Conservation (phyloP, 1,140 invertebrate species). For the Aphidius ervi region DNA sequence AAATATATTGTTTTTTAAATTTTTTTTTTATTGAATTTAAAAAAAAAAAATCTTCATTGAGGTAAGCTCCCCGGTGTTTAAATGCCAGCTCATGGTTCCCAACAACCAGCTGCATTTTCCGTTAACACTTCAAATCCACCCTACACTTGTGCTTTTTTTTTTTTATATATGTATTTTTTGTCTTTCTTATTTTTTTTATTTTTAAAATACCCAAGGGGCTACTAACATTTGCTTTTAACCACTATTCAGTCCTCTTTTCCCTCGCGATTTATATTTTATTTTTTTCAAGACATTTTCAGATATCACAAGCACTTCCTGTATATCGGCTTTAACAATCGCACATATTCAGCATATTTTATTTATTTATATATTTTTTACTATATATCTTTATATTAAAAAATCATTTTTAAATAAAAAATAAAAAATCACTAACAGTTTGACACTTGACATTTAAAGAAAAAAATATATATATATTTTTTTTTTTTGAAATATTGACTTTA, state of each 20-base stretch:
- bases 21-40: neutral
- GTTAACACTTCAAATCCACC: slow-evolving; percentile 15
- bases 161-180: slow-evolving; percentile 9
- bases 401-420: neutral
- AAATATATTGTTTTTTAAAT: no score
- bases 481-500: no score
- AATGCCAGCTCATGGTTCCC: slow-evolving; percentile 16
- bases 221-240: slow-evolving; percentile 17
- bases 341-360: slow-evolving; percentile 4
- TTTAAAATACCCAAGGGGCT: slow-evolving; percentile 13
- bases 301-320: neutral
- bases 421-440: no score
- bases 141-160: neutral
- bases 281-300: neutral
- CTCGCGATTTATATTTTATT: neutral
- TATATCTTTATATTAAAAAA: neutral
- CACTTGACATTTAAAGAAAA: no score
- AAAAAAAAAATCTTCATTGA: neutral
- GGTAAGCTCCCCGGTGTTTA: neutral
- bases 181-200: slow-evolving; percentile 10
- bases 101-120: slow-evolving; percentile 15
- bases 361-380: neutral
- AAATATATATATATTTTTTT: no score
- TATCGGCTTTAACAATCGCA: slow-evolving; percentile 1
- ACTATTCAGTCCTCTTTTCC: slow-evolving; percentile 1